Evolutionary conservation across 2,888 invertebrate genomes (phyloP).

Genomic region (Barypeithes pellucidus): DNA sequence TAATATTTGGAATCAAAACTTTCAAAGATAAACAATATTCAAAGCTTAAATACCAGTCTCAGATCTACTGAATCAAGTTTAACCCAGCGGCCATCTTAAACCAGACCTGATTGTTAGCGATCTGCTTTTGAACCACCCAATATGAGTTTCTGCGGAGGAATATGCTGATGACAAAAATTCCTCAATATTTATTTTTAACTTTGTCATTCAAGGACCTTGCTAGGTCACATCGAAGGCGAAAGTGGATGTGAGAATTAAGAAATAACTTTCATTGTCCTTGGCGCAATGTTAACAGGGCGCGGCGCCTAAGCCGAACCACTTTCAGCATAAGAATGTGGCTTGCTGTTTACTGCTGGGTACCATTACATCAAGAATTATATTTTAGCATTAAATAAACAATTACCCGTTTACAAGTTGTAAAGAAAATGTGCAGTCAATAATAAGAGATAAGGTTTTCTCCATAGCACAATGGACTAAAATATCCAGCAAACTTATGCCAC

Average conservation of each 20-base stretch:
- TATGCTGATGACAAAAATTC: background rate
- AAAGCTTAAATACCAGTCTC: no score
- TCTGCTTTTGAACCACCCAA: no score
- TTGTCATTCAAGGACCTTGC: constrained; percentile 37
- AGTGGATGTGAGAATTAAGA: constrained; percentile 45
- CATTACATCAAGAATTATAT: constrained; percentile 25
- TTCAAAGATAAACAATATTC: no score
- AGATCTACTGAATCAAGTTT: no score
- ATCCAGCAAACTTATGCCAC: no score
- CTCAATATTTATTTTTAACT: constrained; percentile 1
- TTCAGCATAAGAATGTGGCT: constrained; percentile 44
- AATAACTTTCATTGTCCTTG: constrained; percentile 53
- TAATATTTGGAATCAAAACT: no score
- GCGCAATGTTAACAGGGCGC: constrained; percentile 38
- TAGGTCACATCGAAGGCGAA: constrained; percentile 48
- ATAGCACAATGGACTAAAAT: no score
- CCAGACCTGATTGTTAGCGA: no score
- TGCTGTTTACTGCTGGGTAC: background rate
- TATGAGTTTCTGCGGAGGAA: background rate
- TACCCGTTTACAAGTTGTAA: background rate
- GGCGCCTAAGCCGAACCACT: constrained; percentile 48
- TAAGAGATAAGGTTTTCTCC: no score
- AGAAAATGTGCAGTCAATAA: background rate
- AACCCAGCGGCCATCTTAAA: no score
- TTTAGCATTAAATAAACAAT: background rate